phyloP scores from a whole-genome alignment of 2,113 vertebrate genomes.

The Sardina pilchardus region DNA sequence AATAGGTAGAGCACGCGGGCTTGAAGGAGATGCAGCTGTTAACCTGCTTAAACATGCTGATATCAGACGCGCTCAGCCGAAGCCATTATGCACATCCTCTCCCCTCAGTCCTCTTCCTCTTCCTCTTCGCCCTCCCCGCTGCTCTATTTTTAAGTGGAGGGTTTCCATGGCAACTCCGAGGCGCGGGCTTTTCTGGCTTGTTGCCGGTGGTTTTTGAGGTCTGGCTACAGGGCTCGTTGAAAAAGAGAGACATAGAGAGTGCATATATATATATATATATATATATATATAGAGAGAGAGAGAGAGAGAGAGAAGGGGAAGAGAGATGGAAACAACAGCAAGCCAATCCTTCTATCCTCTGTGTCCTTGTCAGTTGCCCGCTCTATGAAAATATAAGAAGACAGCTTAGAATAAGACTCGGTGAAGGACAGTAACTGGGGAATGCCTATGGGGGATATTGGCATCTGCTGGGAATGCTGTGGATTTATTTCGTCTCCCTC shows the following conservation, averaged over 20 bases:
- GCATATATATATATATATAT: neutral
- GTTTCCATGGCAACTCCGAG: slow-evolving; percentile 72
- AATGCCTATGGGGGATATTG: neutral
- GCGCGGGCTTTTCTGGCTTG: slow-evolving; percentile 60
- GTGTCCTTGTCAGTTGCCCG: slow-evolving; percentile 45
- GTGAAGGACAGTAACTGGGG: neutral
- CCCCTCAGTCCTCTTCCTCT: slow-evolving; percentile 58
- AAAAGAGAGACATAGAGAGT: neutral
- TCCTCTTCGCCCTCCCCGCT: slow-evolving; percentile 54
- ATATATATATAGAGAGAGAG: neutral
- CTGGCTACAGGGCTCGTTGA: slow-evolving; percentile 50
- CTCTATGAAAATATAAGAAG: slow-evolving; percentile 37
- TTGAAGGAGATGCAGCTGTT: neutral
- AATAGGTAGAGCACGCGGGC: too few species aligned
- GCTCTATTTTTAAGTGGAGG: slow-evolving; percentile 73
- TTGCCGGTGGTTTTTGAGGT: slow-evolving; percentile 63
- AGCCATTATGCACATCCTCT: slow-evolving; percentile 61
- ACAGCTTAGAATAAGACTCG: slow-evolving; percentile 33
- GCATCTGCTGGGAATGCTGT: slow-evolving; percentile 21
- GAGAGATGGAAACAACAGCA: slow-evolving; percentile 51
- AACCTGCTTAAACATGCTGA: slow-evolving; percentile 27
- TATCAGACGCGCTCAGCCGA: slow-evolving; percentile 44
- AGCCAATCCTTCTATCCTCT: slow-evolving; percentile 38
- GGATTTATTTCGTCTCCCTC: slow-evolving; percentile 24
- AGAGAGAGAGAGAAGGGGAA: neutral